These are phyloP conservation scores for Amyelois transitella DNA, from an alignment of 1,140 invertebrate genomes.

Conservation along the genomic window DNA sequence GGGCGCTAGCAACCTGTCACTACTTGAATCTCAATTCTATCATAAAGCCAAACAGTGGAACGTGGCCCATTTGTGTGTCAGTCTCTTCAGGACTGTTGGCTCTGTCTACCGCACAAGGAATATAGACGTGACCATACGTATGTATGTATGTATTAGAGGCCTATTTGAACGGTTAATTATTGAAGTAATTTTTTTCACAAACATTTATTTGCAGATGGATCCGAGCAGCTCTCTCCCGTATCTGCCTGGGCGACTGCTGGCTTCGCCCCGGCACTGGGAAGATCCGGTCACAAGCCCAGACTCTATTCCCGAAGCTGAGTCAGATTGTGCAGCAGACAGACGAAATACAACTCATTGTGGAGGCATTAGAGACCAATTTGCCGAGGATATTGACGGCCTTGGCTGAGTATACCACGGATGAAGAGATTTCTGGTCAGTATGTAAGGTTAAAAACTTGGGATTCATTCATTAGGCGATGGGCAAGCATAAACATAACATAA, in stretches of 20 bases:
- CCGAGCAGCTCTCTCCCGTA: slow-evolving; percentile 55
- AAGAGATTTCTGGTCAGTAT: slow-evolving; percentile 63
- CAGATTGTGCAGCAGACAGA: slow-evolving; percentile 54
- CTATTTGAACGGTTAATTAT: too few species aligned
- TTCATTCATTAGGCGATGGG: too few species aligned
- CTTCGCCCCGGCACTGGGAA: slow-evolving; percentile 64
- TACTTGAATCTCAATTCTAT: too few species aligned
- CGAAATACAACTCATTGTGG: slow-evolving; percentile 56
- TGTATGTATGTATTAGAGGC: too few species aligned
- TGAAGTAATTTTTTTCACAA: not conserved
- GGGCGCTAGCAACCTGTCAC: too few species aligned
- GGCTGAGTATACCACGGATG: slow-evolving; percentile 66
- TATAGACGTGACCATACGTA: too few species aligned
- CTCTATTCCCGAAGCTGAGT: slow-evolving; percentile 58
- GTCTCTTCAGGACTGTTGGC: too few species aligned
- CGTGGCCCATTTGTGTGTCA: too few species aligned
- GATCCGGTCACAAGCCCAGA: slow-evolving; percentile 64
- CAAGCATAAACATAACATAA: too few species aligned
- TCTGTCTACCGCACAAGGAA: too few species aligned
- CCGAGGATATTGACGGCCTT: slow-evolving; percentile 60
- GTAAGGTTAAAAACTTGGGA: not conserved
- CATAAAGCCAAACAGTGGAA: too few species aligned
- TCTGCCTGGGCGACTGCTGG: slow-evolving; percentile 67
- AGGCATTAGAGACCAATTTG: slow-evolving; percentile 63
- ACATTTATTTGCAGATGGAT: slow-evolving; percentile 55